Evolutionary conservation across 2,888 invertebrate genomes (phyloP).

Genomic region (Drosophila cyrtoloma): DNA sequence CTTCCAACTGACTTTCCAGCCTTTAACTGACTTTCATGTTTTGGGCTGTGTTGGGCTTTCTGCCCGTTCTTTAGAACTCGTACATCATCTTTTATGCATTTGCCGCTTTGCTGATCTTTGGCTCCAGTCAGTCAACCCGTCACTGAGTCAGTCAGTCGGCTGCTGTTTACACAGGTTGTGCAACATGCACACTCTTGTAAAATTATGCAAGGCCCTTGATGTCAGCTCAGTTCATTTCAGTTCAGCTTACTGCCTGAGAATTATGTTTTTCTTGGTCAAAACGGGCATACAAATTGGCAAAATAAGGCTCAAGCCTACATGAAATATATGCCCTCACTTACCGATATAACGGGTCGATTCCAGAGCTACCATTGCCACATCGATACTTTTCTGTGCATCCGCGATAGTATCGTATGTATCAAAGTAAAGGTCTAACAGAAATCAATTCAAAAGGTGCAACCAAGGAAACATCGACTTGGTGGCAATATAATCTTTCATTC

Average conservation of each 20-base stretch:
- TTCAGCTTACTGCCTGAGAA: constrained; percentile 9
- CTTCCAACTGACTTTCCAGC: constrained; percentile 1
- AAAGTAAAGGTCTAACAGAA: background rate
- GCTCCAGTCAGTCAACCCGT: constrained; percentile 18
- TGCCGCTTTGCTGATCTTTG: constrained; percentile 60
- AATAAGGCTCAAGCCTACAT: background rate
- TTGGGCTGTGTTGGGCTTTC: constrained; percentile 3
- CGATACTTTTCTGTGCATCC: too few relatives aligned
- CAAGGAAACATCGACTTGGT: background rate
- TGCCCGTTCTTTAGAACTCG: constrained; percentile 66
- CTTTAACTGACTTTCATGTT: constrained; percentile 49
- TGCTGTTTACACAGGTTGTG: constrained; percentile 36
- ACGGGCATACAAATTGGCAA: constrained; percentile 10
- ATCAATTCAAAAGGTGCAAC: background rate
- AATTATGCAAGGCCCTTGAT: constrained; percentile 40
- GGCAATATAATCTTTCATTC: background rate
- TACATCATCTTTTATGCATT: constrained; percentile 66
- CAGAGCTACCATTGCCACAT: background rate
- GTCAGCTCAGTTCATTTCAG: constrained; percentile 17
- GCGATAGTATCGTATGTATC: too few relatives aligned
- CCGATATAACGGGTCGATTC: background rate
- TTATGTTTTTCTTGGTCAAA: constrained; percentile 22
- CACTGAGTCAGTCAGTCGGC: constrained; percentile 18
- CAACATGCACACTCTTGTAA: constrained; percentile 28
- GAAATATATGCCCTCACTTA: background rate